Evolutionary conservation across 1,140 invertebrate genomes (phyloP).

Genomic region (Drosophila oshimai): DNA sequence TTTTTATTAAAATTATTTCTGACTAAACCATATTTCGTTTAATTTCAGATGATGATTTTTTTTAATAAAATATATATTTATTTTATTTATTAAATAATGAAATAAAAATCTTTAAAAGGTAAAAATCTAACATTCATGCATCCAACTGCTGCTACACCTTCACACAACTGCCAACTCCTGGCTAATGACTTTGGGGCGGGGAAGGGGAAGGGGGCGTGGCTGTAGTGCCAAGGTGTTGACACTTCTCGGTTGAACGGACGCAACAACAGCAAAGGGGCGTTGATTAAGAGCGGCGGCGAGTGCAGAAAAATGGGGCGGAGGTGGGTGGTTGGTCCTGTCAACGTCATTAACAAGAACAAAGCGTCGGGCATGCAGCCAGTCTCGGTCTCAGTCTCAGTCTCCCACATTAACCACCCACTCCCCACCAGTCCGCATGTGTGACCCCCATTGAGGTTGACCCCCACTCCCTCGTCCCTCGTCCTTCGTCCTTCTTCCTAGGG

Average conservation of each 20-base stretch:
- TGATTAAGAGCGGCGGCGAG: constrained; percentile 33
- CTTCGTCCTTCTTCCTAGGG: constrained; percentile 37
- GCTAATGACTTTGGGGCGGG: constrained; percentile 9
- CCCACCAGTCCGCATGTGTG: constrained; percentile 14
- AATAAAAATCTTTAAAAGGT: too few species aligned
- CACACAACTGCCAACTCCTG: neutral
- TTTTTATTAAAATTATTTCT: too few species aligned
- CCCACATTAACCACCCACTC: constrained; percentile 6
- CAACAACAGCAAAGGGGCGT: constrained; percentile 19
- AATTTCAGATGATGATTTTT: too few species aligned
- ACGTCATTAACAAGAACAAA: constrained; percentile 76
- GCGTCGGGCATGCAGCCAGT: too few species aligned
- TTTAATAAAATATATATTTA: too few species aligned
- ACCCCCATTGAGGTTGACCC: constrained; percentile 28
- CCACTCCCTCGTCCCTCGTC: neutral
- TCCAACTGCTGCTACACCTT: too few species aligned
- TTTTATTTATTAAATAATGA: too few species aligned
- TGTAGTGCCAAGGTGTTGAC: constrained; percentile 34
- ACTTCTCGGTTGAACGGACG: constrained; percentile 14
- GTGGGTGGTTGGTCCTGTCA: constrained; percentile 55
- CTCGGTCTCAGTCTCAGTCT: too few species aligned
- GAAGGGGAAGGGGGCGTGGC: neutral
- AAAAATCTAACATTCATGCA: neutral
- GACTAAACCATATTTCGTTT: too few species aligned
- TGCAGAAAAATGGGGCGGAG: constrained; percentile 8